These are phyloP conservation scores for Mungos mungo DNA, from an alignment of 2,113 vertebrate genomes.

Conservation along the genomic window DNA sequence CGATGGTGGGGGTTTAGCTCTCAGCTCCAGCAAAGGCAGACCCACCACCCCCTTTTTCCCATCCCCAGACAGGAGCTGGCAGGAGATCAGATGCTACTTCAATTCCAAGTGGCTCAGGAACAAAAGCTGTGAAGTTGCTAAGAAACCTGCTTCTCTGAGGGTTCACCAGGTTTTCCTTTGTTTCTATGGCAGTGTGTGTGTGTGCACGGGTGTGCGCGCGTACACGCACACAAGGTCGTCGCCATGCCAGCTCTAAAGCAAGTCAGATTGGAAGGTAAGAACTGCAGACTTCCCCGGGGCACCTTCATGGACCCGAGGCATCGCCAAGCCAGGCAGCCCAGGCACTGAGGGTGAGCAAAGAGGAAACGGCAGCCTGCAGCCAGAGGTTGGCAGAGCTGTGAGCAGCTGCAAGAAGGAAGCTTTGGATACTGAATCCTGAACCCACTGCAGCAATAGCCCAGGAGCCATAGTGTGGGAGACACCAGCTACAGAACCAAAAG, in stretches of 20 bases:
- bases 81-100: neutral
- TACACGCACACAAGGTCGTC: neutral
- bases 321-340: neutral
- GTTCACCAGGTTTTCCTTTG: neutral
- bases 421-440: no score
- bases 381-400: neutral
- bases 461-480: neutral
- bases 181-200: neutral
- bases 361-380: neutral
- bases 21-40: neutral
- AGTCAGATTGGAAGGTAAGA: neutral
- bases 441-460: neutral
- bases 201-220: neutral
- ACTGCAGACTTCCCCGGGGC: neutral
- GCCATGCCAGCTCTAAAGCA: neutral
- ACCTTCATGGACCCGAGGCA: accelerated
- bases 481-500: neutral
- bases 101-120: slow-evolving; percentile 2
- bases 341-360: neutral
- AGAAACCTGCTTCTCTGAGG: slow-evolving; percentile 57
- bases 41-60: neutral
- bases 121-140: slow-evolving; percentile 52
- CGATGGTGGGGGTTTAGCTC: neutral
- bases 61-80: neutral
- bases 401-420: neutral